Base-by-base conservation (phyloP, 2,888 invertebrate species). In the Tenodera sinensis region DNA sequence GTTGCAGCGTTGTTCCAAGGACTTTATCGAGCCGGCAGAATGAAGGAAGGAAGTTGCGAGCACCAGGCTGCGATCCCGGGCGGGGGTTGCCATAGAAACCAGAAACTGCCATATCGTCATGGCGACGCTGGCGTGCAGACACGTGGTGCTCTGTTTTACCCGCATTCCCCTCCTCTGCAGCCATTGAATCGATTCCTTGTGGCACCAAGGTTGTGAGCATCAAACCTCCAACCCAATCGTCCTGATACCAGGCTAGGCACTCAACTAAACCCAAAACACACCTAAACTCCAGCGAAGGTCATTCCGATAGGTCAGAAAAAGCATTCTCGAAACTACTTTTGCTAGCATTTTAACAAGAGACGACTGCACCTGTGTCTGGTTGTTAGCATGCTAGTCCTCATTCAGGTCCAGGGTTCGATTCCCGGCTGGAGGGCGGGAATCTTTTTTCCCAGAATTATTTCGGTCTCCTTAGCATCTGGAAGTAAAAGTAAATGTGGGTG, bases 71-170 rank as follows among this genome's bases (percentile, higher is more conserved):
- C 47, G 85, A 28, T 30, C 54, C 28, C 42, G 81, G 71, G 71
- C 86, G 81, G 86, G 71, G 86, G 86, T 86, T 86, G 25, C 86
- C 81, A 86, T 86, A 81, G 86, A 54, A 86, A 86, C 86, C 86
- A 86, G 86, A 28, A 86, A 86, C 54, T 81, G 28, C 30, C 27
- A 54, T n/a, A 86, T 28, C 54, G 86, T 71, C 86, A 86, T 28
- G 81, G 28, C 54, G 25, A 30, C 84, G 54, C 54, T 71, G 25
- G 54, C 54, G 15, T 71, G 54, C 54, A 71, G 54, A 71, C 54
- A 71, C 54, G 54, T 71, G 54, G 54, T 71, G 54, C 20, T 54
- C 20, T 71, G 54, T 71, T 71, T 71, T 71, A 71, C 54, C 54
- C 54, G 54, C 54, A 71, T 71, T 71, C 54, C 54, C 54, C 54